phyloP scores from a whole-genome alignment of 37 sponge, comb jelly and placozoan species.

The Ianthella basta region DNA sequence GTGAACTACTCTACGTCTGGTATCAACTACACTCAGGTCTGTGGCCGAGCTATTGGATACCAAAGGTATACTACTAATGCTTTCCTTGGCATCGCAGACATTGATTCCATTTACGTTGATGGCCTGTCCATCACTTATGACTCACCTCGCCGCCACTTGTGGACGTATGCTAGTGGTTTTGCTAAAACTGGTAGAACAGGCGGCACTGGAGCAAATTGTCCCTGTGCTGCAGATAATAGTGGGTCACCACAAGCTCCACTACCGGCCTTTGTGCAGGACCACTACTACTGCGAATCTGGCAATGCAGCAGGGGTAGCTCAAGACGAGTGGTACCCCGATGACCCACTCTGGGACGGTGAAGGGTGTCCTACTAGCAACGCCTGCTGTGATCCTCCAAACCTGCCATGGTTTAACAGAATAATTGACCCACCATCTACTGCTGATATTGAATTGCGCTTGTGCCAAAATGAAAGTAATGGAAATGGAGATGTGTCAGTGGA shows the following conservation, averaged over 20 bases:
- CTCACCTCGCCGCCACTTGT: neutral
- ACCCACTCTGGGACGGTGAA: neutral
- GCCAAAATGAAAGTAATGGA: too few species aligned
- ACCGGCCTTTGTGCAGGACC: too few species aligned
- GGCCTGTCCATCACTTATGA: slow-evolving; percentile 15
- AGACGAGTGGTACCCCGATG: neutral
- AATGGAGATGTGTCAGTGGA: too few species aligned
- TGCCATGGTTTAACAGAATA: slow-evolving; percentile 20
- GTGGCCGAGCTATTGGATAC: slow-evolving; percentile 13
- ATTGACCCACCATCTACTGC: too few species aligned
- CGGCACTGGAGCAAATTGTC: too few species aligned
- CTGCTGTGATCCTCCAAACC: neutral
- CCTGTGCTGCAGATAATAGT: too few species aligned
- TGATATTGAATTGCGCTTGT: too few species aligned
- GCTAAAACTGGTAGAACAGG: neutral
- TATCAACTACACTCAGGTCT: neutral
- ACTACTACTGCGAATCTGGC: too few species aligned
- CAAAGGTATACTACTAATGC: neutral
- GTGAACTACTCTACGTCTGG: slow-evolving; percentile 8
- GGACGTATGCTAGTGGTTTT: neutral
- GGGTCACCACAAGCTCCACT: too few species aligned
- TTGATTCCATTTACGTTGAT: neutral
- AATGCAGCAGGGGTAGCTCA: too few species aligned
- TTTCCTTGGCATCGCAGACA: neutral
- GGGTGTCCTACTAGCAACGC: neutral